Conservation (phyloP, 2,113 vertebrate genomes). For the Fregata magnificens region DNA sequence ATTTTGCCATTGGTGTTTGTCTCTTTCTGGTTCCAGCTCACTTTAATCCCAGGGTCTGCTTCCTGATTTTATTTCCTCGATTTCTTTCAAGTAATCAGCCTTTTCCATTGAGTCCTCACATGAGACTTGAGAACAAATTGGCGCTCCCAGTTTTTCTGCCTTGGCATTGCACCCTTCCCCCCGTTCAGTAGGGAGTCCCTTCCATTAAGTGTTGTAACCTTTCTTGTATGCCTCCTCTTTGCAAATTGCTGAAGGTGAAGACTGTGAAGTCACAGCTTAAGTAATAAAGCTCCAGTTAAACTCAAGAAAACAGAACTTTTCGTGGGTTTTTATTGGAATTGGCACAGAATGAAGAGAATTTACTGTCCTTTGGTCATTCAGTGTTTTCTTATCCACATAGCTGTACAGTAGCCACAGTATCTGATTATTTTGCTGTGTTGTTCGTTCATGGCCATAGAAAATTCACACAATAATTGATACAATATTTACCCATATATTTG, state of each 20-base stretch:
- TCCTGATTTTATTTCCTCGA: not conserved
- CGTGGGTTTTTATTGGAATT: slow-evolving; percentile 18
- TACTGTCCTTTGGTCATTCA: not conserved
- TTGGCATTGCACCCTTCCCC: not conserved
- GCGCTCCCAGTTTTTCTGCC: not conserved
- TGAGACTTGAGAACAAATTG: slow-evolving; percentile 10
- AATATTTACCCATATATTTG: not conserved
- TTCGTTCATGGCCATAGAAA: not conserved
- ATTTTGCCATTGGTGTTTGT: not conserved
- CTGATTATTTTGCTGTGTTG: not conserved
- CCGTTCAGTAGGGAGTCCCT: not conserved
- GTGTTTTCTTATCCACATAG: not conserved
- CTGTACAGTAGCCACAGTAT: not conserved
- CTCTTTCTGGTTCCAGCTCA: not conserved
- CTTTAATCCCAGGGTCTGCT: not conserved
- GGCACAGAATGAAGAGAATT: not conserved
- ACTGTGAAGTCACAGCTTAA: slow-evolving; percentile 64
- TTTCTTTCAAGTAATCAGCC: not conserved
- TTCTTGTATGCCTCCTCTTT: slow-evolving; percentile 56
- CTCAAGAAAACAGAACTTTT: not conserved
- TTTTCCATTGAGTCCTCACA: not conserved
- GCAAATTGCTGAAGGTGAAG: slow-evolving; percentile 68
- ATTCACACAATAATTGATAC: not conserved
- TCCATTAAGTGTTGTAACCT: slow-evolving; percentile 11
- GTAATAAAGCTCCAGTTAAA: slow-evolving; percentile 76